phyloP scores from a whole-genome alignment of 2,888 invertebrate genomes.

The Pantelozetes paolii region DNA sequence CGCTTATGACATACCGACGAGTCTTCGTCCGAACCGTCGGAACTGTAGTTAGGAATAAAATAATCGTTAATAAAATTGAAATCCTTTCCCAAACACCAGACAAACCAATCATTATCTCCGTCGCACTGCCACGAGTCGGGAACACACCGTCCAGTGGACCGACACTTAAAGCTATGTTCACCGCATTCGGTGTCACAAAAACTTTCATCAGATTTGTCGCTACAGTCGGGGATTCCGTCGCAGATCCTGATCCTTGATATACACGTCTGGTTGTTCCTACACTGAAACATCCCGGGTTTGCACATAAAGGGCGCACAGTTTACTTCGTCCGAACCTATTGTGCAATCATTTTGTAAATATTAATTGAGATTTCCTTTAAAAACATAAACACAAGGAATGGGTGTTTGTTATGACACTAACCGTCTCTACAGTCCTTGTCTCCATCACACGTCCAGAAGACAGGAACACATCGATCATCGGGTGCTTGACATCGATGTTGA shows the following conservation, averaged over 20 bases:
- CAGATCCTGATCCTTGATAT: conserved; percentile 88
- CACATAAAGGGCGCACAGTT: conserved; percentile 74
- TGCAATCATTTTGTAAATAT: conserved; percentile 71
- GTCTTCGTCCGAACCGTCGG: conserved; percentile 81
- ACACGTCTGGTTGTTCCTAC: conserved; percentile 67
- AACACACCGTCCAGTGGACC: conserved; percentile 78
- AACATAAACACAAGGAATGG: conserved; percentile 47
- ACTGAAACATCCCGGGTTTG: conserved; percentile 87
- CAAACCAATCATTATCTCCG: conserved; percentile 68
- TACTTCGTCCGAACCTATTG: conserved; percentile 66
- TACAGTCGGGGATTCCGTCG: conserved; percentile 85
- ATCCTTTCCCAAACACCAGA: no score
- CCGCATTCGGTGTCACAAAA: conserved; percentile 75
- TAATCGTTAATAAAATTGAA: no score
- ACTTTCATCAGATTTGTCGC: conserved; percentile 78
- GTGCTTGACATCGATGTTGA: conserved; percentile 69
- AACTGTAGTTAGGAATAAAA: no score
- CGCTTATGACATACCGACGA: conserved; percentile 78
- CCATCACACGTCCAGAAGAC: conserved; percentile 69
- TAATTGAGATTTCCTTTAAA: conserved; percentile 81
- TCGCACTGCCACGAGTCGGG: conserved; percentile 72
- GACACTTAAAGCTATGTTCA: conserved; percentile 83
- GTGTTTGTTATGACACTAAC: neutral
- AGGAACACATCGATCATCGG: conserved; percentile 67
- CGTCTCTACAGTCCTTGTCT: conserved; percentile 40